Evolutionary conservation across 2,113 vertebrate genomes (phyloP).

Genomic region (Petromus typicus): DNA sequence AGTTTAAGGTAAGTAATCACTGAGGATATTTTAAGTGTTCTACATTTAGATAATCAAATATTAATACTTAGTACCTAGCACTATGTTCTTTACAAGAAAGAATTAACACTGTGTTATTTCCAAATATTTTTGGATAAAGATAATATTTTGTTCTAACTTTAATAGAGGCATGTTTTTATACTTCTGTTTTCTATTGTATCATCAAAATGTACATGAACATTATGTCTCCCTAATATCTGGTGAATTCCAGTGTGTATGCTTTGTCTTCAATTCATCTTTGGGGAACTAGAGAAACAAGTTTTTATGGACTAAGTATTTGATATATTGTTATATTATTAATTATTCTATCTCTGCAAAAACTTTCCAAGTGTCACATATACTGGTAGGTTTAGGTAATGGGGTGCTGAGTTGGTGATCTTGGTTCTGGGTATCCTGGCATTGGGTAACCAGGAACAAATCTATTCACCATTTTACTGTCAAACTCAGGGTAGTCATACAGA

Average conservation of each 20-base stretch:
- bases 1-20: background rate
- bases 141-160: background rate
- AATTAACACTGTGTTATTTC: background rate
- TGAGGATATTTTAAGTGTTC: background rate
- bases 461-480: background rate
- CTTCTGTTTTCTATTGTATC: background rate
- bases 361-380: background rate
- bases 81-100: background rate
- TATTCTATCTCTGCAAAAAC: background rate
- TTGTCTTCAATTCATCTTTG: background rate
- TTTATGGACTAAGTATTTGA: background rate
- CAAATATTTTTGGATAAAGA: conserved; percentile 5
- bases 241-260: background rate
- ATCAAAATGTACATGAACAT: background rate
- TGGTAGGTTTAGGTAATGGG: background rate
- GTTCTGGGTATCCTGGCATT: background rate
- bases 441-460: background rate
- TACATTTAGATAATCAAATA: background rate
- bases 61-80: background rate
- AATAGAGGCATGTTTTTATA: background rate
- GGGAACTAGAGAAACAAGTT: background rate
- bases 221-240: background rate
- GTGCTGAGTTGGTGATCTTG: background rate
- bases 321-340: background rate
- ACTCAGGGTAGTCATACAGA: background rate